Conservation (phyloP, 23 tunicate species). For the Botrylloides violaceus region DNA sequence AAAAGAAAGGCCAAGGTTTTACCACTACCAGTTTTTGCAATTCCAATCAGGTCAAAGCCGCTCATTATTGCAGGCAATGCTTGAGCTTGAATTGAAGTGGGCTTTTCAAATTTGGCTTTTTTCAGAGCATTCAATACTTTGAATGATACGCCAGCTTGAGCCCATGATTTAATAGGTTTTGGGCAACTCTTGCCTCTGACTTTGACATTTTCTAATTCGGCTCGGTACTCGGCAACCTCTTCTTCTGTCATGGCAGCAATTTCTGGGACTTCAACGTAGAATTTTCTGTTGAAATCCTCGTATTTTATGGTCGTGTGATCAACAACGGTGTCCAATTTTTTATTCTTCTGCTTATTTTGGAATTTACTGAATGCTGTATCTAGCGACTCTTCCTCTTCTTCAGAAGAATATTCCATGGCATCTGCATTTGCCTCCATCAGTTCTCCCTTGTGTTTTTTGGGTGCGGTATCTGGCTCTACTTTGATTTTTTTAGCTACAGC, state of each 20-base stretch:
- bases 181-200: conserved; percentile 97
- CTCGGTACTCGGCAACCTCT: conserved; percentile 73
- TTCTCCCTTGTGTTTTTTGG: conserved; percentile 56
- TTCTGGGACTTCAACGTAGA: conserved; percentile 95
- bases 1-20: conserved; percentile 94
- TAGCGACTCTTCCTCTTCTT: conserved; percentile 76
- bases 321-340: conserved; percentile 68
- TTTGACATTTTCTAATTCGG: conserved; percentile 74
- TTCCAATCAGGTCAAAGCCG: conserved; percentile 93
- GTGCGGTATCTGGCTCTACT: conserved; percentile 8
- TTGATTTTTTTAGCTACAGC: conserved; percentile 49
- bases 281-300: conserved; percentile 73
- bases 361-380: conserved; percentile 77
- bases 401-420: conserved; percentile 96
- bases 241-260: conserved; percentile 69
- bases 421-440: conserved; percentile 77
- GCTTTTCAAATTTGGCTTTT: conserved; percentile 91
- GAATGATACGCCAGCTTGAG: conserved; percentile 88
- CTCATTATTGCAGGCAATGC: conserved; percentile 98
- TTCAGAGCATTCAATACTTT: conserved; percentile 74
- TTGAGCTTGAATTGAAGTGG: conserved; percentile 98
- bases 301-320: conserved; percentile 83
- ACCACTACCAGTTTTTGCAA: conserved; percentile 99
- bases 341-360: conserved; percentile 57
- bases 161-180: conserved; percentile 92